These are phyloP conservation scores for Adelosebastes latens DNA, from an alignment of 2,797 vertebrate genomes.

Conservation along the genomic window DNA sequence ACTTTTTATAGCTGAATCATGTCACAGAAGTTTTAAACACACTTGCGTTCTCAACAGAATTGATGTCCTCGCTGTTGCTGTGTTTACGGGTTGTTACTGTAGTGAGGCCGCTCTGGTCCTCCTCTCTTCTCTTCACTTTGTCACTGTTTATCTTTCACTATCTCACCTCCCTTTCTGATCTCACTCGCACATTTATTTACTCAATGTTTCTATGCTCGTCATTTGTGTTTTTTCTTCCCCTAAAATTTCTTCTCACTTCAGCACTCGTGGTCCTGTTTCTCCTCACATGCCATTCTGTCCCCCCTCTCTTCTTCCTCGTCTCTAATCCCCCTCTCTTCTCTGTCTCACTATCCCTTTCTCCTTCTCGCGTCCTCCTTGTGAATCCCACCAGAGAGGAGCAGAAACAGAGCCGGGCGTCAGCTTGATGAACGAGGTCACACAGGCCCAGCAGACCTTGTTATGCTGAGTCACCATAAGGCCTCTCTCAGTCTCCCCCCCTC, in stretches of 20 bases:
- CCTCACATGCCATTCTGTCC: slow-evolving; percentile 4
- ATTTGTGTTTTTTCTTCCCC: background rate
- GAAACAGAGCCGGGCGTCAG: slow-evolving; percentile 62
- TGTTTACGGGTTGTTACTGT: slow-evolving; percentile 49
- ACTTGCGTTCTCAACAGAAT: slow-evolving; percentile 32
- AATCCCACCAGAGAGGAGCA: slow-evolving; percentile 52
- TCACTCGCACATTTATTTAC: slow-evolving; percentile 51
- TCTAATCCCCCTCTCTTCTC: background rate
- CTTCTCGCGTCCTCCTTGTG: slow-evolving; percentile 20
- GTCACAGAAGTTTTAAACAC: slow-evolving; percentile 45
- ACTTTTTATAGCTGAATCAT: slow-evolving; percentile 48
- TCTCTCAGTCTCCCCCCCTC: background rate
- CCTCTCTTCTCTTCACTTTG: slow-evolving; percentile 18
- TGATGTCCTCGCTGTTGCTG: slow-evolving; percentile 34
- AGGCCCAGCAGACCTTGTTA: slow-evolving; percentile 60
- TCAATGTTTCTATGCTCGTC: slow-evolving; percentile 36
- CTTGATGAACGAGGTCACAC: slow-evolving; percentile 73
- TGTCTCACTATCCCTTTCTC: background rate
- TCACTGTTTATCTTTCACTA: slow-evolving; percentile 58
- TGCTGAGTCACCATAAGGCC: slow-evolving; percentile 75
- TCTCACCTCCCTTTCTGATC: slow-evolving; percentile 34
- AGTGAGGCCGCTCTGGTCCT: slow-evolving; percentile 32
- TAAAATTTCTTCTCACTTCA: background rate
- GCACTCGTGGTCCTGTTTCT: slow-evolving; percentile 21
- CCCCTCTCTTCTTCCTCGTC: background rate